phyloP scores from a whole-genome alignment of 2,797 vertebrate genomes.

The Scolopax rusticola region DNA sequence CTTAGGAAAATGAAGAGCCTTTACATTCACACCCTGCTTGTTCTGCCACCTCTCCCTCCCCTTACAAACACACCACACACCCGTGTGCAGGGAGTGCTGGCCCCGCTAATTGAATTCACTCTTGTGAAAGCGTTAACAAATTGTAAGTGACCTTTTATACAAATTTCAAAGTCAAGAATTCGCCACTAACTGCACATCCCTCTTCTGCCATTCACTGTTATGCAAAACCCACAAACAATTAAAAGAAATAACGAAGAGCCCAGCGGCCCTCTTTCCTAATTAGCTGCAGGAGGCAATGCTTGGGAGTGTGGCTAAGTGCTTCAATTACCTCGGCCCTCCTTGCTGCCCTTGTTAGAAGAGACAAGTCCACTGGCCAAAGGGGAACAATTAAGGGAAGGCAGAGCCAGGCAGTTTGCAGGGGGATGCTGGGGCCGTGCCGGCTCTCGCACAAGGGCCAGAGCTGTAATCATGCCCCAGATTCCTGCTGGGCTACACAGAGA shows the following conservation, averaged over 20 bases:
- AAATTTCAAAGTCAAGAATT: constrained; percentile 67
- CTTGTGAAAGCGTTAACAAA: constrained; percentile 67
- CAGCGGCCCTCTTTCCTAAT: constrained; percentile 76
- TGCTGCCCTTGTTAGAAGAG: constrained; percentile 65
- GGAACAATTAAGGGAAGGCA: constrained; percentile 75
- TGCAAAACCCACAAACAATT: constrained; percentile 80
- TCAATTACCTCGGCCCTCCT: constrained; percentile 68
- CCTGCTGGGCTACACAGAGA: constrained; percentile 34
- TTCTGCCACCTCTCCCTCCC: neutral
- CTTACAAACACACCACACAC: neutral
- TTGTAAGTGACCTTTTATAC: constrained; percentile 72
- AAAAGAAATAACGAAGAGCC: constrained; percentile 73
- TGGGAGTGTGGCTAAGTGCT: constrained; percentile 69
- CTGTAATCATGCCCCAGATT: constrained; percentile 35
- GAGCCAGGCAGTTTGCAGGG: constrained; percentile 47
- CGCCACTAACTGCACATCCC: constrained; percentile 22
- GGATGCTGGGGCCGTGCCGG: neutral
- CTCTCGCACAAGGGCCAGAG: neutral
- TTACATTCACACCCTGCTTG: neutral
- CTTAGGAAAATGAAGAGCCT: neutral
- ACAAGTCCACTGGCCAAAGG: constrained; percentile 67
- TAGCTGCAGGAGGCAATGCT: constrained; percentile 73
- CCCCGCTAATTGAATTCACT: constrained; percentile 76
- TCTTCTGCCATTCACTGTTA: constrained; percentile 68
- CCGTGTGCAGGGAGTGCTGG: neutral